A percentile compares a stretch with the other conserved stretches of the same genome.
Evolutionary conservation across 1,140 invertebrate species (phyloP).

Genomic region (Cardiocondyla obscurior): DNA sequence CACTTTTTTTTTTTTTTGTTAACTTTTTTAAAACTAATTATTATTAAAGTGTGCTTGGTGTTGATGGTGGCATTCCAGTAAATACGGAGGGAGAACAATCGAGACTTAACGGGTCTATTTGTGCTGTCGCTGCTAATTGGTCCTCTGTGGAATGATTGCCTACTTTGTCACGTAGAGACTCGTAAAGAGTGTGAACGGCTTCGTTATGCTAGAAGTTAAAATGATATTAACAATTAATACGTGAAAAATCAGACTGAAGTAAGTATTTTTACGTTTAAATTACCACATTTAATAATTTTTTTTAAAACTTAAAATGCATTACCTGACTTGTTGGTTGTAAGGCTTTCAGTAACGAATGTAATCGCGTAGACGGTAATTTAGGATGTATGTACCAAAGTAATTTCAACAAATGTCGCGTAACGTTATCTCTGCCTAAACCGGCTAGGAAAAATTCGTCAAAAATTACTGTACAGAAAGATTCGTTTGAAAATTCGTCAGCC

Average conservation of each 20-base stretch:
- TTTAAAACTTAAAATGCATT: constrained; percentile 36
- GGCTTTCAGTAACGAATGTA: constrained; percentile 94
- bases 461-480: constrained; percentile 97
- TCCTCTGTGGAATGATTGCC: constrained; percentile 87
- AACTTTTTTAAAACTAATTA: not conserved
- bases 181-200: constrained; percentile 91
- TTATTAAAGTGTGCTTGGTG: constrained; percentile 47
- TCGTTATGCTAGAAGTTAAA: constrained; percentile 90
- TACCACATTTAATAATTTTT: not conserved
- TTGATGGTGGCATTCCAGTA: constrained; percentile 57
- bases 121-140: constrained; percentile 84
- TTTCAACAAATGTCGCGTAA: constrained; percentile 96
- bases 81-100: constrained; percentile 89
- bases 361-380: constrained; percentile 91
- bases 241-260: not conserved
- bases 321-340: constrained; percentile 90
- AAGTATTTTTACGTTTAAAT: not conserved
- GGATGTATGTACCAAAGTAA: constrained; percentile 96
- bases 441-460: constrained; percentile 99
- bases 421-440: constrained; percentile 94
- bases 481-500: constrained; percentile 95
- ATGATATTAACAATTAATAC: constrained; percentile 51
- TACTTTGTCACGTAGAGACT: constrained; percentile 91
- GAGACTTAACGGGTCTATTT: constrained; percentile 86
- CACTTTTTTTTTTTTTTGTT: not conserved